Percentiles rank a stretch among this genome's conserved stretches.
Conservation (phyloP, 2,113 vertebrate genomes). For the Paedocypris sp. region DNA sequence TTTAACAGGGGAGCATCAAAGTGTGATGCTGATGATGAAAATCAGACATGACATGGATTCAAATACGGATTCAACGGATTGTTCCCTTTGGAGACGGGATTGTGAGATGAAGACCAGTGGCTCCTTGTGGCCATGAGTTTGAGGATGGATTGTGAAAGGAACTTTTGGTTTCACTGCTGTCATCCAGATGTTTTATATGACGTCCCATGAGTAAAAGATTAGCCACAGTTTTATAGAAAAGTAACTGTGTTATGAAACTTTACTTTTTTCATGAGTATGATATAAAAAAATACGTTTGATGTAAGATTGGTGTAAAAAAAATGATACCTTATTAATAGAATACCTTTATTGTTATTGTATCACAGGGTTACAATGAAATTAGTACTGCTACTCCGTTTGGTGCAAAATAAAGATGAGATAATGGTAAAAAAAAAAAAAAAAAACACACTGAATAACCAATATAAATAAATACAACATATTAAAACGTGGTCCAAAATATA, state of each 20-base stretch:
- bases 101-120: conserved; percentile 3
- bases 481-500: too few species aligned
- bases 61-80: background rate
- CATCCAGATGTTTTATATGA: conserved; percentile 22
- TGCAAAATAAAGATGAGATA: too few species aligned
- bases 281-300: too few species aligned
- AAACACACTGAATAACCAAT: too few species aligned
- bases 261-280: too few species aligned
- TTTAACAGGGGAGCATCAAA: background rate
- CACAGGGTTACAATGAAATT: too few species aligned
- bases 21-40: background rate
- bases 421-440: too few species aligned
- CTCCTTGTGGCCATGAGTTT: conserved; percentile 12
- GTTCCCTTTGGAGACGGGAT: background rate
- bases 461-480: too few species aligned
- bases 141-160: background rate
- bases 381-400: too few species aligned
- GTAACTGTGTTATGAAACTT: background rate
- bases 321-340: too few species aligned
- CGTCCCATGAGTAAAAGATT: conserved; percentile 2
- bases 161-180: conserved; percentile 3
- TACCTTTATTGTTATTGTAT: too few species aligned
- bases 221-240: background rate
- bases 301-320: too few species aligned
- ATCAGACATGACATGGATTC: background rate